Percentiles rank a stretch among this genome's conserved stretches.
phyloP scores from a whole-genome alignment of 2,797 vertebrate species.

The Melanotaenia maccullochi region DNA sequence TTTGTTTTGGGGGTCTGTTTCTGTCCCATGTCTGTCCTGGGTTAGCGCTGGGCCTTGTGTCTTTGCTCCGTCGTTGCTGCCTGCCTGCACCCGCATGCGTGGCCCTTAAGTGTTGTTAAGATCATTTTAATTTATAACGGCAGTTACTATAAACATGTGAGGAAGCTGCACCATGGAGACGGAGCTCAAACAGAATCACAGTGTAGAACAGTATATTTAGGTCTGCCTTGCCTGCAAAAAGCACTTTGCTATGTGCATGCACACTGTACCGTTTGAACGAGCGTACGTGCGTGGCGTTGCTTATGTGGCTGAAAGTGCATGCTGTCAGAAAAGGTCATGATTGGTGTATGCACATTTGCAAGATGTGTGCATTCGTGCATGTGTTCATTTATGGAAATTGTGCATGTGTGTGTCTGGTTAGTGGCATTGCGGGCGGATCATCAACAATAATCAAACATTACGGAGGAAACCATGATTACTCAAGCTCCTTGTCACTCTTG shows the following conservation, averaged over 20 bases:
- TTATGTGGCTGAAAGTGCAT: slow-evolving; percentile 43
- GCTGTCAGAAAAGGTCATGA: slow-evolving; percentile 55
- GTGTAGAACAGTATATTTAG: slow-evolving; percentile 88
- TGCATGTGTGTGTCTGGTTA: slow-evolving; percentile 25
- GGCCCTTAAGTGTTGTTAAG: slow-evolving; percentile 85
- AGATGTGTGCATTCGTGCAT: slow-evolving; percentile 56
- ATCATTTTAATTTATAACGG: slow-evolving; percentile 86
- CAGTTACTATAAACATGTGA: slow-evolving; percentile 86
- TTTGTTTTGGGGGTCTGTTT: slow-evolving; percentile 17
- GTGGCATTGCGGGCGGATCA: slow-evolving; percentile 47
- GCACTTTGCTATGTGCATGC: slow-evolving; percentile 33
- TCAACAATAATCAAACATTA: slow-evolving; percentile 76
- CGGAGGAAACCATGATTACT: slow-evolving; percentile 54
- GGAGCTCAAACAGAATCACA: slow-evolving; percentile 86
- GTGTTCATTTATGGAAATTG: slow-evolving; percentile 53
- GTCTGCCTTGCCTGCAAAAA: slow-evolving; percentile 65
- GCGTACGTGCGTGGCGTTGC: slow-evolving; percentile 23
- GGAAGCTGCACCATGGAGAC: slow-evolving; percentile 88
- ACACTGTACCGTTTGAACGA: slow-evolving; percentile 10
- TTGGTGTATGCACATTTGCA: slow-evolving; percentile 46
- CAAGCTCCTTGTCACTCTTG: slow-evolving; percentile 30
- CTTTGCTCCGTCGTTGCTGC: slow-evolving; percentile 52
- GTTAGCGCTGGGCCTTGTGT: slow-evolving; percentile 52
- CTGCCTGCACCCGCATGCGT: slow-evolving; percentile 65
- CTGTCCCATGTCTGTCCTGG: slow-evolving; percentile 49